Evolutionary conservation across 92 coral and sea anemone genomes (phyloP).

Genomic region (Porites rus): DNA sequence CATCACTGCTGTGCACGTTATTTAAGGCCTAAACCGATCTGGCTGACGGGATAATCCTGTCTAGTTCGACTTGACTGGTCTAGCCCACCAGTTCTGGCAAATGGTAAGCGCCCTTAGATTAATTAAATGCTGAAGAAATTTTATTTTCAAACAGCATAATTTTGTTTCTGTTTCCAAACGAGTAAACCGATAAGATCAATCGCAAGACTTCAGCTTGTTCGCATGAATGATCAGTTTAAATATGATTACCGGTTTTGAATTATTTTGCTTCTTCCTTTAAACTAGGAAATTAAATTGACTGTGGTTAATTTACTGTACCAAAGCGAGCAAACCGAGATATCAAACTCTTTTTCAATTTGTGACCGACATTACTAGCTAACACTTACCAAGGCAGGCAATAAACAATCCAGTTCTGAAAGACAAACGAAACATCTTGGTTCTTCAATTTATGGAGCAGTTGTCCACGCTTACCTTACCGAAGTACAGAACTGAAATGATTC

Average conservation of each 20-base stretch:
- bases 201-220: background rate
- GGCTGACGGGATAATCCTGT: too few species aligned
- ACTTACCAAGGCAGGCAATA: conserved; percentile 31
- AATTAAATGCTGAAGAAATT: background rate
- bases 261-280: background rate
- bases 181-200: background rate
- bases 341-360: background rate
- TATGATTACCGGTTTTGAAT: background rate
- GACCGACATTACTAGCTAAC: background rate
- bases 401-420: background rate
- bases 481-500: background rate
- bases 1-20: too few species aligned
- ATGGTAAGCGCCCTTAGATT: too few species aligned
- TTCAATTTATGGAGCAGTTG: background rate
- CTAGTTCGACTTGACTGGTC: too few species aligned
- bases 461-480: background rate
- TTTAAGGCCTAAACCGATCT: too few species aligned
- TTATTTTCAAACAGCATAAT: background rate
- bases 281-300: background rate
- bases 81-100: too few species aligned
- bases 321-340: background rate
- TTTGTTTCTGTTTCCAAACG: background rate
- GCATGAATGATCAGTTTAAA: background rate
- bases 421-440: background rate
- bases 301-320: background rate